phyloP scores from a whole-genome alignment of 2,797 vertebrate genomes.

The Odontamblyopus lacepedii region DNA sequence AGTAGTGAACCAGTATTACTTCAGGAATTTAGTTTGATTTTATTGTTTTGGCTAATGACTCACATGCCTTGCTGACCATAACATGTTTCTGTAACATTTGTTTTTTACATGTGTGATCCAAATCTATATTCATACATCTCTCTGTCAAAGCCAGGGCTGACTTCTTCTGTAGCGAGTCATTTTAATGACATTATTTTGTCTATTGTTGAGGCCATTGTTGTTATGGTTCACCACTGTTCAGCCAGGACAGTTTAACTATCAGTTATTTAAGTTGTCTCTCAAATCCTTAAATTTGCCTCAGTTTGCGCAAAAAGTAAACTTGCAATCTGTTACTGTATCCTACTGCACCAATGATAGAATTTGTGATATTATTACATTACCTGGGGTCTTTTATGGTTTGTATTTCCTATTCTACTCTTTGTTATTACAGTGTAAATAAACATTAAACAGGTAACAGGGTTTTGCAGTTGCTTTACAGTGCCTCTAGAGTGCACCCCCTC shows the following conservation, averaged over 20 bases:
- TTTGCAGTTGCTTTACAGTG: conserved; percentile 34
- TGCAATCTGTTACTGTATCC: not conserved
- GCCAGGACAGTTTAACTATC: no score
- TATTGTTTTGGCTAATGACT: no score
- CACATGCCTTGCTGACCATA: not conserved
- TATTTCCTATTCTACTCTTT: not conserved
- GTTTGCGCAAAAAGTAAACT: not conserved
- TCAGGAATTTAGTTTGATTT: no score
- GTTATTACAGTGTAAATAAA: not conserved
- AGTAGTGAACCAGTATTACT: no score
- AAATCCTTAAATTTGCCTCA: not conserved
- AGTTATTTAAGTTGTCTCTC: not conserved
- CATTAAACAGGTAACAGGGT: not conserved
- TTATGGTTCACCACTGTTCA: not conserved
- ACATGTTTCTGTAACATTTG: not conserved
- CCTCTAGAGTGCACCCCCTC: conserved; percentile 57
- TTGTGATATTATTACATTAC: not conserved
- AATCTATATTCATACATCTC: not conserved
- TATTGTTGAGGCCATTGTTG: not conserved
- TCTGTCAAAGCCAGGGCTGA: not conserved
- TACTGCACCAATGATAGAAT: not conserved
- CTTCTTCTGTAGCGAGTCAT: not conserved
- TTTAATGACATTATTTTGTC: not conserved
- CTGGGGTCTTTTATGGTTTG: not conserved
- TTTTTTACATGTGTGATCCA: not conserved